Base-by-base conservation (phyloP, 2,888 invertebrate genomes). In the Sarcophaga variegata region DNA sequence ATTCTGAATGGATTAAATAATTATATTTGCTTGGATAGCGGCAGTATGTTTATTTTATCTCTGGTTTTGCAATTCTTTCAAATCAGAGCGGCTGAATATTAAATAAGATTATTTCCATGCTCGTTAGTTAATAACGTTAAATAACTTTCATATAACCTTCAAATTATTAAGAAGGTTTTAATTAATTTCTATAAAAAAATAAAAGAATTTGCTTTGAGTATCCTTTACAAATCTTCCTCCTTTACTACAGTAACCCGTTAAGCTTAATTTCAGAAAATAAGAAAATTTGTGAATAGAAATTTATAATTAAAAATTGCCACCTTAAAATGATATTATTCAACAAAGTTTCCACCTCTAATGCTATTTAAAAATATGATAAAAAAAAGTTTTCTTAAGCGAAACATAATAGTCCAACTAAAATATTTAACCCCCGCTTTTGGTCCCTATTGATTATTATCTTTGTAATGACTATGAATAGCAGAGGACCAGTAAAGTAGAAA, bases 391-490 rank as follows among this genome's bases (percentile, higher is more conserved):
- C 14, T 54, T 54, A 54, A 54, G 54, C 54, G 14, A 54, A 54
- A 54, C 17, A 54, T 10, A 14, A 54, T 54, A 54, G 12, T 14
- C 5, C 54, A 54, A 17, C 17, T 10, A 12, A 17, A 14, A 14
- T 14, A 17, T 54, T 54, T 12, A 17, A 10, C 17, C 3, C 4
- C 12, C 54, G 17, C 12, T 14, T 12, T 4, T 17, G 10, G 12
- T 54, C 14, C 17, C 54, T 54, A 14, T 54, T 54, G 12, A 54
- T 54, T 54, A 4, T 4, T 2, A 54, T 54, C 14, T 14, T 64
- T 20, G 8, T 83, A 83, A 83, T 78, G 74, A 64, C 83, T 77
- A n/a, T 22, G 66, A 80, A 80, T 66, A 77, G 1, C 27, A 22
- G 17, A 17, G 37, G 14, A 77, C 14, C 20, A n/a, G 17, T 27